These are phyloP conservation scores for Anisognathus igniventris DNA, from an alignment of 2,797 vertebrate genomes.

Conservation along the genomic window DNA sequence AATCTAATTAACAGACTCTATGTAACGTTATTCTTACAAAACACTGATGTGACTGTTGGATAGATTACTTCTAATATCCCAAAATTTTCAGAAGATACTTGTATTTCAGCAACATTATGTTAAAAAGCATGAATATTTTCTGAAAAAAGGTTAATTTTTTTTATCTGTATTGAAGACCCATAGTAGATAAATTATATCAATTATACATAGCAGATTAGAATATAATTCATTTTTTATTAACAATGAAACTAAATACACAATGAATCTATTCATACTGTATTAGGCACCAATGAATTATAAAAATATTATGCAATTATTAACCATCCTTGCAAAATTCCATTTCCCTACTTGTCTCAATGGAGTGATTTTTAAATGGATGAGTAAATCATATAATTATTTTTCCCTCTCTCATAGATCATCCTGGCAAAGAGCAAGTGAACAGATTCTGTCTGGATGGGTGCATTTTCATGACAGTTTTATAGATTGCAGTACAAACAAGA, in stretches of 20 bases:
- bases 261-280: neutral
- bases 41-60: neutral
- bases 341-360: neutral
- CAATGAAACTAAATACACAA: neutral
- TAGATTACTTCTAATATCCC: neutral
- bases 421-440: neutral
- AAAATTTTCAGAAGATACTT: neutral
- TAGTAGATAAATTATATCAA: neutral
- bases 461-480: neutral
- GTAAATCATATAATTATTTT: neutral
- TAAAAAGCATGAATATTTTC: neutral
- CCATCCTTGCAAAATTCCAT: neutral
- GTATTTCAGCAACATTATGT: neutral
- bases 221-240: neutral
- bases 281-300: neutral
- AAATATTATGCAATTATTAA: neutral
- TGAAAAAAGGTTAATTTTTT: neutral
- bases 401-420: neutral
- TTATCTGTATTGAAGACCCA: neutral
- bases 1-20: neutral
- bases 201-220: neutral
- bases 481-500: neutral
- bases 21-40: neutral
- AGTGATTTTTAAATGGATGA: neutral
- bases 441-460: neutral